Evolutionary conservation across 2,113 vertebrate species (phyloP).

Genomic region (Corapipo altera): DNA sequence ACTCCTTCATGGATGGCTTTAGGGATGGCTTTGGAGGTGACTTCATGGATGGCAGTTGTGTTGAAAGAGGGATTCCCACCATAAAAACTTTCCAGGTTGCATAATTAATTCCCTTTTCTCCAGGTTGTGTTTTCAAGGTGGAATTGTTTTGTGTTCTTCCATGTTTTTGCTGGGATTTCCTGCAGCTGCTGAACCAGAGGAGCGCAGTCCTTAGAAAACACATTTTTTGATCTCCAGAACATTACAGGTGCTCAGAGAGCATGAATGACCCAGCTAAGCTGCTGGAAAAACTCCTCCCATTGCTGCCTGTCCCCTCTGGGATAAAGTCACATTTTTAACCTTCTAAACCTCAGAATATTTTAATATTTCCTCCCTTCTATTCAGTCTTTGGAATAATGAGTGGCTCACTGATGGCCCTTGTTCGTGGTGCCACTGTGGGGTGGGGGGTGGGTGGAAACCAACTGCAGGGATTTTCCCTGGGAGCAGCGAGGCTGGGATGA

Average conservation of each 20-base stretch:
- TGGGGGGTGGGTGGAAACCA: not conserved
- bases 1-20: accelerated
- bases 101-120: not conserved
- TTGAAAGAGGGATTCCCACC: not conserved
- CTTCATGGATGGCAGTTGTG: not conserved
- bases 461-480: not conserved
- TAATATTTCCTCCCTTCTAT: not conserved
- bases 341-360: not conserved
- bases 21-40: not conserved
- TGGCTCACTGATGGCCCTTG: not conserved
- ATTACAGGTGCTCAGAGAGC: not conserved
- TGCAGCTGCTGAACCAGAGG: not conserved
- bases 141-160: not conserved
- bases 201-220: not conserved
- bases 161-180: not conserved
- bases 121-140: accelerated
- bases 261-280: not conserved
- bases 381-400: not conserved
- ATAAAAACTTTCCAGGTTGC: too few species aligned
- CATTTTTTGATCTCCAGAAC: not conserved
- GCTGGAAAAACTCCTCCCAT: not conserved
- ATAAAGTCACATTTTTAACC: not conserved
- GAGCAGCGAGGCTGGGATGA: not conserved
- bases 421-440: not conserved
- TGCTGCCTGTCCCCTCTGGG: not conserved